Percentiles rank a stretch among this genome's conserved stretches.
Conservation (phyloP, 92 coral and sea anemone species). For the Chrysogorgia sp. region DNA sequence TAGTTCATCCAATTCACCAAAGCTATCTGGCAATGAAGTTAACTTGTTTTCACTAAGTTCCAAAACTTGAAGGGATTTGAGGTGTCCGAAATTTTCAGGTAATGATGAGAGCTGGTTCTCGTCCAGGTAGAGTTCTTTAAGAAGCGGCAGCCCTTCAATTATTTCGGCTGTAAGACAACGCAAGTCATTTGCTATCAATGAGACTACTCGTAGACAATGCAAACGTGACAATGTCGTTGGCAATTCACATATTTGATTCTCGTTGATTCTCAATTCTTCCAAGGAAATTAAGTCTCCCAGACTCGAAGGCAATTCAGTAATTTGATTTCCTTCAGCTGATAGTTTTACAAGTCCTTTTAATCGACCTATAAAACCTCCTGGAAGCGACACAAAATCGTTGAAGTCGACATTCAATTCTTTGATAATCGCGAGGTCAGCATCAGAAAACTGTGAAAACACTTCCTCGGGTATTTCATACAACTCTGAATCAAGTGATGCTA, state of each 20-base stretch:
- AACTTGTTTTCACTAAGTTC: slow-evolving; percentile 83
- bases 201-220: slow-evolving; percentile 59
- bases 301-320: slow-evolving; percentile 64
- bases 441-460: slow-evolving; percentile 44
- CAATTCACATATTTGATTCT: slow-evolving; percentile 64
- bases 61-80: slow-evolving; percentile 70
- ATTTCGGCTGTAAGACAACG: slow-evolving; percentile 53
- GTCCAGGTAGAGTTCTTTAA: slow-evolving; percentile 76
- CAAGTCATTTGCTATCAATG: slow-evolving; percentile 71
- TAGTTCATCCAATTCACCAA: slow-evolving; percentile 68
- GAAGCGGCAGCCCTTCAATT: slow-evolving; percentile 56
- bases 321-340: slow-evolving; percentile 77
- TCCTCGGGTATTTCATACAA: slow-evolving; percentile 62
- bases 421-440: slow-evolving; percentile 41
- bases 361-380: slow-evolving; percentile 54
- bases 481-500: slow-evolving; percentile 47
- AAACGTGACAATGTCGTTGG: slow-evolving; percentile 66
- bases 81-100: slow-evolving; percentile 68
- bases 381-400: slow-evolving; percentile 73
- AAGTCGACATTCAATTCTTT: slow-evolving; percentile 68
- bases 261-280: slow-evolving; percentile 73
- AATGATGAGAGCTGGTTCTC: slow-evolving; percentile 70
- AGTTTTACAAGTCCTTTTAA: slow-evolving; percentile 64
- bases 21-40: slow-evolving; percentile 66
- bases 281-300: slow-evolving; percentile 51